Percentiles rank a stretch among this genome's conserved stretches.
Evolutionary conservation across 1,140 invertebrate species (phyloP).

Genomic region (Drosophila fuyamai): DNA sequence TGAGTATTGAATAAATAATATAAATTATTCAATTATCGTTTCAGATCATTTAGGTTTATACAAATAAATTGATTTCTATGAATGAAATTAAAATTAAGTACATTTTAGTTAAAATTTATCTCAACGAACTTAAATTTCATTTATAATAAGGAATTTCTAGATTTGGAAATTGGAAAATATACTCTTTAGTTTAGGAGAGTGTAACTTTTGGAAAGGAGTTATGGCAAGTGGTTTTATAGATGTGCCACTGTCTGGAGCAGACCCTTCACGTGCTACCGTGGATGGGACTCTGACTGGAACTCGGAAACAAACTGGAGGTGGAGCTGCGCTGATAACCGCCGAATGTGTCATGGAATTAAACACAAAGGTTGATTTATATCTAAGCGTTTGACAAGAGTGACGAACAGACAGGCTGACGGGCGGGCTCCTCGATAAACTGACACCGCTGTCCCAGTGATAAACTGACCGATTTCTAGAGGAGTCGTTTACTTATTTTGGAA

Average conservation of each 20-base stretch:
- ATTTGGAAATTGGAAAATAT: no score
- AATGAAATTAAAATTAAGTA: no score
- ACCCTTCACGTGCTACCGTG: slow-evolving; percentile 17
- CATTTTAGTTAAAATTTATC: no score
- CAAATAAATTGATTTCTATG: no score
- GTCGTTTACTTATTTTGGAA: background rate
- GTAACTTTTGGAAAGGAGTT: no score
- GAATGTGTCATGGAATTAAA: slow-evolving; percentile 79
- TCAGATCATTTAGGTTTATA: no score
- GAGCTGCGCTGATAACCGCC: slow-evolving; percentile 48
- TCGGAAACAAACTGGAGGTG: background rate
- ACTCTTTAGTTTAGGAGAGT: no score
- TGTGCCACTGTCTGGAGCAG: background rate
- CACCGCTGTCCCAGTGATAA: slow-evolving; percentile 11
- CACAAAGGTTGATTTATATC: slow-evolving; percentile 82
- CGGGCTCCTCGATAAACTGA: slow-evolving; percentile 57
- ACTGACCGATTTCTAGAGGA: slow-evolving; percentile 26
- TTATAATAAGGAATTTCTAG: no score
- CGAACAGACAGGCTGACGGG: slow-evolving; percentile 61
- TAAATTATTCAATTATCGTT: no score
- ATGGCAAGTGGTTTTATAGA: no score
- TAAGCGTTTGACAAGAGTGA: slow-evolving; percentile 57
- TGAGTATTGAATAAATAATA: no score
- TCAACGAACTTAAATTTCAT: no score
- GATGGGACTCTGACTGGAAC: background rate